Evolutionary conservation across 23 tunicate genomes (phyloP).

Genomic region (Clavelina lepadiformis): DNA sequence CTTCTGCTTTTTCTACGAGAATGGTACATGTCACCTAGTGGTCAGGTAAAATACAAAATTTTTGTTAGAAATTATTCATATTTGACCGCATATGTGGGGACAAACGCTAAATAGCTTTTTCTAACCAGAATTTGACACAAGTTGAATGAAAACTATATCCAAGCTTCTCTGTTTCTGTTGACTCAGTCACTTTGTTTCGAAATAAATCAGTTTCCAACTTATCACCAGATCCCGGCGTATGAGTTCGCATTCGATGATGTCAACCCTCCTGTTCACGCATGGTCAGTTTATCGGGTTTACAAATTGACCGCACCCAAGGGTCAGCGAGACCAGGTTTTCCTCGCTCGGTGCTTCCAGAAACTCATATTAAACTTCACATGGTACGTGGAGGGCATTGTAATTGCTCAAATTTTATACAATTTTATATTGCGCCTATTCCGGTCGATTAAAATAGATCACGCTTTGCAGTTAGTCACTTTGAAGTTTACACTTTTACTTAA

Average conservation of each 20-base stretch:
- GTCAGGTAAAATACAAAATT: slow-evolving; percentile 45
- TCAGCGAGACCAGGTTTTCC: slow-evolving; percentile 63
- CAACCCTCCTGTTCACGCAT: slow-evolving; percentile 93
- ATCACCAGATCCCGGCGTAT: slow-evolving; percentile 95
- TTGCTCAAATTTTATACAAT: background rate
- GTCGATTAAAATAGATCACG: background rate
- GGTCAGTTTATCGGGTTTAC: slow-evolving; percentile 88
- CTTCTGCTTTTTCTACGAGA: slow-evolving; percentile 67
- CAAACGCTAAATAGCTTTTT: no score
- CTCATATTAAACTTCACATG: slow-evolving; percentile 86
- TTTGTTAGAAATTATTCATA: background rate
- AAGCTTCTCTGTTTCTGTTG: no score
- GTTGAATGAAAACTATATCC: no score
- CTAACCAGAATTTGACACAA: no score
- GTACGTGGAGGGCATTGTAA: slow-evolving; percentile 13
- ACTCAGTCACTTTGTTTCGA: no score
- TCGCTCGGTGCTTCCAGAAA: slow-evolving; percentile 79
- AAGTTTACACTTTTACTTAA: background rate
- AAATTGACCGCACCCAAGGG: slow-evolving; percentile 91
- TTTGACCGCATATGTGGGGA: no score
- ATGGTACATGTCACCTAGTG: slow-evolving; percentile 95
- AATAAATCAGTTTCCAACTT: no score
- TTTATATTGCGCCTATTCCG: background rate
- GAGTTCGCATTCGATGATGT: slow-evolving; percentile 97
- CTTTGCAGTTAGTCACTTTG: background rate